A percentile compares a stretch with the other conserved stretches of the same genome.
These are phyloP conservation scores for Xanthorhoe spadicearia DNA, from an alignment of 2,888 invertebrate species.

Conservation along the genomic window DNA sequence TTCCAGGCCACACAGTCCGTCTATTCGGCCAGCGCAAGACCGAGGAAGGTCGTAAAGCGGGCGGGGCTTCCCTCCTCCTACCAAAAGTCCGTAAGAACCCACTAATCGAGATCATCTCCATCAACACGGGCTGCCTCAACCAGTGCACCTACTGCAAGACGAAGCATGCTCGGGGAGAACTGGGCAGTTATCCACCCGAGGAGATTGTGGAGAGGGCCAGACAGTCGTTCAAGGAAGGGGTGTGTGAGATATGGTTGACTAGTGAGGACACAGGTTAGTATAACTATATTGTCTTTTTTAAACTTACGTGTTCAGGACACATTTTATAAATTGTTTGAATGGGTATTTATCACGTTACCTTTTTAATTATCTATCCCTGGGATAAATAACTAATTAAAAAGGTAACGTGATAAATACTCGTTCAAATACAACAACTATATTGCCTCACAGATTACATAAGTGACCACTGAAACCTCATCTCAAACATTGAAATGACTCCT, in stretches of 20 bases:
- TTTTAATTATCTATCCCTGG: too few relatives aligned
- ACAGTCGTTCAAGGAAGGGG: slow-evolving; percentile 96
- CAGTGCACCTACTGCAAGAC: slow-evolving; percentile 99
- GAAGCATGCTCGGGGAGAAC: slow-evolving; percentile 97
- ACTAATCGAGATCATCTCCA: slow-evolving; percentile 97
- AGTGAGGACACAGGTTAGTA: slow-evolving; percentile 95
- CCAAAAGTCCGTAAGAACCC: slow-evolving; percentile 98
- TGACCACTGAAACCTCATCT: too few relatives aligned
- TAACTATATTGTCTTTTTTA: too few relatives aligned
- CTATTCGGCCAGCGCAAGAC: slow-evolving; percentile 93
- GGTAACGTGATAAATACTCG: too few relatives aligned
- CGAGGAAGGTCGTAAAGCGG: slow-evolving; percentile 89
- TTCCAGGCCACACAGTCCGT: slow-evolving; percentile 88
- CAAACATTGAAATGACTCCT: too few relatives aligned
- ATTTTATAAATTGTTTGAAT: too few relatives aligned
- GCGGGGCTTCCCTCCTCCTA: slow-evolving; percentile 93
- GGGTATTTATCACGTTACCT: too few relatives aligned
- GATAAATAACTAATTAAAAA: too few relatives aligned
- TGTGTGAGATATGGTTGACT: slow-evolving; percentile 98
- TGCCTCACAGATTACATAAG: too few relatives aligned
- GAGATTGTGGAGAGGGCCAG: slow-evolving; percentile 94
- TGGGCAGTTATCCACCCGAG: slow-evolving; percentile 96
- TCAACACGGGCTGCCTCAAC: slow-evolving; percentile 98
- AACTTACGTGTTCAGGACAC: too few relatives aligned
- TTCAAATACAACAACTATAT: too few relatives aligned